A percentile compares a stretch with the other conserved stretches of the same genome.
These are phyloP conservation scores for Strix aluco DNA, from an alignment of 2,113 vertebrate genomes.

Conservation along the genomic window DNA sequence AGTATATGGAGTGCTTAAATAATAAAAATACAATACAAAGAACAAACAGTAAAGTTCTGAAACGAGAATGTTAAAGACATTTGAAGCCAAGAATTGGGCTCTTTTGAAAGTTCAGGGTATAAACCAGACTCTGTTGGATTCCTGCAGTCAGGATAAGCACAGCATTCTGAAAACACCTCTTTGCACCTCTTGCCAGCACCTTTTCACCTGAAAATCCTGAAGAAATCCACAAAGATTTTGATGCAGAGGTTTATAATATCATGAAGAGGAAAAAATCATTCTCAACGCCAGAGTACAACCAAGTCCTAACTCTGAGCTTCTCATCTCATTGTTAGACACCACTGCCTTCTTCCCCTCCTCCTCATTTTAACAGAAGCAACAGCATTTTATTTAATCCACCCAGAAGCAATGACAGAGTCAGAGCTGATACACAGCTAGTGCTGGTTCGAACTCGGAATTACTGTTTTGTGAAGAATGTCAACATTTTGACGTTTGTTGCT, in stretches of 20 bases:
- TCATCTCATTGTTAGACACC: neutral
- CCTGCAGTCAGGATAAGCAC: neutral
- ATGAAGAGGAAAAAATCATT: neutral
- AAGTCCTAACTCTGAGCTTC: neutral
- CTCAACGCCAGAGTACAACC: neutral
- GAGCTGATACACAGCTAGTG: slow-evolving; percentile 32
- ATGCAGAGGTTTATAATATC: neutral
- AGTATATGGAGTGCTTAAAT: neutral
- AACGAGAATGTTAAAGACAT: neutral
- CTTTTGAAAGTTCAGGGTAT: neutral
- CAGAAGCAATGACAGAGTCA: slow-evolving; percentile 36
- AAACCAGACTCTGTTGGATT: neutral
- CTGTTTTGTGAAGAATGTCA: slow-evolving; percentile 46
- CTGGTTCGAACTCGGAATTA: slow-evolving; percentile 39
- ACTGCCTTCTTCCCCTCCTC: neutral
- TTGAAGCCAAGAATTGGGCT: neutral
- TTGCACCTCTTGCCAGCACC: neutral
- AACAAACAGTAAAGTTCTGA: slow-evolving; percentile 14
- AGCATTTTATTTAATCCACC: slow-evolving; percentile 49
- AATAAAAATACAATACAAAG: slow-evolving; percentile 19
- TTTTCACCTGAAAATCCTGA: neutral
- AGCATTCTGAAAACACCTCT: neutral
- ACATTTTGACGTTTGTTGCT: slow-evolving; percentile 60
- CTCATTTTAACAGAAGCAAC: slow-evolving; percentile 24
- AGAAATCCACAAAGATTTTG: neutral